A percentile compares a stretch with the other conserved stretches of the same genome.
phyloP scores from a whole-genome alignment of 23 tunicate genomes.

The Styela clava region DNA sequence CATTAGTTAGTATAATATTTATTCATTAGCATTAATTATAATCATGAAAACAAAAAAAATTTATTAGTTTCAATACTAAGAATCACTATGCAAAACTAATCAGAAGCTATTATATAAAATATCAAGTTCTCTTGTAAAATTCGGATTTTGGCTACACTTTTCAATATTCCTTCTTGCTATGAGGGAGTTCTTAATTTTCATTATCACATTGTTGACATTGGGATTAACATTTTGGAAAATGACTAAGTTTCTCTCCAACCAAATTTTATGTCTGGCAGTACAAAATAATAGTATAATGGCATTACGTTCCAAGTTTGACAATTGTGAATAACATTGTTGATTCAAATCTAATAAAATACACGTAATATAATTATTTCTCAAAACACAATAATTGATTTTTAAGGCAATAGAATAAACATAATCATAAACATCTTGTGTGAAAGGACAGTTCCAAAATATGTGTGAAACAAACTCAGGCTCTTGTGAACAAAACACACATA shows the following conservation, averaged over 20 bases:
- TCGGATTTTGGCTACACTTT: neutral
- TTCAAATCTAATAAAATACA: neutral
- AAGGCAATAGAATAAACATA: too few species aligned
- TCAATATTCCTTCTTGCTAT: neutral
- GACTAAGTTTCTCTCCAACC: neutral
- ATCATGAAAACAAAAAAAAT: too few species aligned
- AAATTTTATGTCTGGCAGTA: neutral
- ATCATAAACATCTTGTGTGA: too few species aligned
- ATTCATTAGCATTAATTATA: too few species aligned
- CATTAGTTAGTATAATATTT: too few species aligned
- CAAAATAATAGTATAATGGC: neutral
- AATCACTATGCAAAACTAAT: too few species aligned
- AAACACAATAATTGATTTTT: neutral
- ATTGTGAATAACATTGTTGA: neutral
- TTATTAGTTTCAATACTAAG: too few species aligned
- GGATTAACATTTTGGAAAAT: neutral
- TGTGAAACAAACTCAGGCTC: too few species aligned
- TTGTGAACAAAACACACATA: too few species aligned
- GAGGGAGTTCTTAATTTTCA: neutral
- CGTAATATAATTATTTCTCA: neutral
- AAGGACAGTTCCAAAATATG: too few species aligned
- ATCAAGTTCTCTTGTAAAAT: neutral
- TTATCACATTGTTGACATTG: neutral
- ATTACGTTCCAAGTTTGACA: neutral
- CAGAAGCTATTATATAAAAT: too few species aligned